phyloP scores from a whole-genome alignment of 2,113 vertebrate genomes.

The Sisor rabdophorus region DNA sequence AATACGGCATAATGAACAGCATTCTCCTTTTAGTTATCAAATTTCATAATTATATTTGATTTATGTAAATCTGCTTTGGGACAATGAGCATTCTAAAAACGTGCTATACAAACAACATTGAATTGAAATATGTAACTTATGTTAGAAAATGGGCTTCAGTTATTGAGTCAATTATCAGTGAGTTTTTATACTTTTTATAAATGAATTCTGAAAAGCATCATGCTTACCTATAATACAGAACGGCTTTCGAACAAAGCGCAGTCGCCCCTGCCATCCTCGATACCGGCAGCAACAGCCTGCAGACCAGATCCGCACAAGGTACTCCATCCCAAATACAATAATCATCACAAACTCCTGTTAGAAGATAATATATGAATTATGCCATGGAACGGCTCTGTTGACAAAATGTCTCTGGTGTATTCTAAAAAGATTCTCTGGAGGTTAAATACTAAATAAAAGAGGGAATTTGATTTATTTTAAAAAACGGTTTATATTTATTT shows the following conservation, averaged over 20 bases:
- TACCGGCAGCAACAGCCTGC: slow-evolving; percentile 94
- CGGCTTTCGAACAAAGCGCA: slow-evolving; percentile 91
- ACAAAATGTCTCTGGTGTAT: neutral
- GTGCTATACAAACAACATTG: no score
- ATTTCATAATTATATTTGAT: no score
- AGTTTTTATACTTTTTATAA: neutral
- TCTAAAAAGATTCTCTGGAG: neutral
- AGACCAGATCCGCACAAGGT: slow-evolving; percentile 94
- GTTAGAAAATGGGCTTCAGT: neutral
- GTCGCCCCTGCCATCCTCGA: slow-evolving; percentile 92
- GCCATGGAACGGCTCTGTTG: neutral
- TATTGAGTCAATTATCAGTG: neutral
- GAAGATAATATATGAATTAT: slow-evolving; percentile 15
- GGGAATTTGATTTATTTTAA: neutral
- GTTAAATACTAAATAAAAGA: neutral
- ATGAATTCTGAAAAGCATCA: neutral
- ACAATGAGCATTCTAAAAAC: no score
- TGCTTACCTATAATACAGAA: slow-evolving; percentile 88
- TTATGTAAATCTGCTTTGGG: no score
- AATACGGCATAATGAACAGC: neutral
- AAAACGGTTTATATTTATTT: no score
- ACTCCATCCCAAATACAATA: slow-evolving; percentile 95
- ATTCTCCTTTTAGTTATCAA: no score
- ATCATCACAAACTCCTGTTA: slow-evolving; percentile 97
- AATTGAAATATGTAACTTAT: neutral